Conservation (phyloP, 2,113 vertebrate species). For the Heterochromis multidens region DNA sequence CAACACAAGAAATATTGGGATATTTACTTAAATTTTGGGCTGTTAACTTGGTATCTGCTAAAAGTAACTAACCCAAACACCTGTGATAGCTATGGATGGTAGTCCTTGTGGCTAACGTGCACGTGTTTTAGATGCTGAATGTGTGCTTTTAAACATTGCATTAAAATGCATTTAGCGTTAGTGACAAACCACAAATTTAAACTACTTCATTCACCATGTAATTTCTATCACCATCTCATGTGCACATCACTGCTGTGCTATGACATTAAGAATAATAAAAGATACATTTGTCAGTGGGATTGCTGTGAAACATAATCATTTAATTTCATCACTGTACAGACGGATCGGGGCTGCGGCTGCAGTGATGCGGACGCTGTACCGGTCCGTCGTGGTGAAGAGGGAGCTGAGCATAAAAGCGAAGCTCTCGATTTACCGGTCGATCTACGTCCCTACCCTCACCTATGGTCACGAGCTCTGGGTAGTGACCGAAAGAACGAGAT, state of each 20-base stretch:
- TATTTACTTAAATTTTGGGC: not conserved
- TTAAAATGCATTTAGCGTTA: not conserved
- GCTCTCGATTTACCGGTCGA: too few species aligned
- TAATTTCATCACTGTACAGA: not conserved
- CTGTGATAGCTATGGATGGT: too few species aligned
- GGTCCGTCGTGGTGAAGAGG: too few species aligned
- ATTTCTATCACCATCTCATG: not conserved
- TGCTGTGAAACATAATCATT: not conserved
- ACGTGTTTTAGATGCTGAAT: accelerated
- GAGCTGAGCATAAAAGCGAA: too few species aligned
- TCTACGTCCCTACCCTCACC: too few species aligned
- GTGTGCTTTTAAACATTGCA: not conserved
- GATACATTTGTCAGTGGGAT: not conserved
- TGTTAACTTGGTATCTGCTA: not conserved
- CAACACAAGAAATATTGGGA: not conserved
- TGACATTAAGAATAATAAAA: not conserved
- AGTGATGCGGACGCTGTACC: too few species aligned
- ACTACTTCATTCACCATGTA: too few species aligned
- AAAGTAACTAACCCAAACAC: too few species aligned
- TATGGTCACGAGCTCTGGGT: too few species aligned
- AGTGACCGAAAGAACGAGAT: too few species aligned
- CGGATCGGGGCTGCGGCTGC: too few species aligned
- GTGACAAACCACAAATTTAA: too few species aligned
- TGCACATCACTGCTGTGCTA: not conserved
- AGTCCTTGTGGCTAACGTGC: not conserved